Evolutionary conservation across 2,113 vertebrate species (phyloP), one percentile per base, ranked within the genome.

Genomic region (Grus americana): DNA sequence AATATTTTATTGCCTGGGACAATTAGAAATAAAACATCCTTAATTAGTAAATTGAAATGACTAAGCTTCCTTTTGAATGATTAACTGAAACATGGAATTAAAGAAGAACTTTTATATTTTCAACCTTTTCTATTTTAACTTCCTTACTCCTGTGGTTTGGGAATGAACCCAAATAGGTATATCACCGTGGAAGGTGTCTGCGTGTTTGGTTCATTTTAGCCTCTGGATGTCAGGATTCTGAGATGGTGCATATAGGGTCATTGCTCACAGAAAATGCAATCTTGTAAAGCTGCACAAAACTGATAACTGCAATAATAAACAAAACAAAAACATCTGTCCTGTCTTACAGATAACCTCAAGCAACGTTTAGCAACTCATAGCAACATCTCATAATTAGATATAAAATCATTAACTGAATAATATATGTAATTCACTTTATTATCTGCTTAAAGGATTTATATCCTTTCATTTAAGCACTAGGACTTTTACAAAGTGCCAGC

Each of bases 291-390:
- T 92, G 47, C 57, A 78, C 27, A 88, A 83, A 94, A 80, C 59
- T 3, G 23, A n/a, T 88, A 88, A 67, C 71, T 92, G 72, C 54
- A 95, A 95, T 81, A 93, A 93, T 91, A 92, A 95, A 86, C 79
- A 84, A 93, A 94, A 78, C 47, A 55, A 92, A 93, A 94, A 59
- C 92, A 93, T 94, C 93, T 96, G 92, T 86, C 5, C 38, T 83
- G 40, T 75, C 59, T 86, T 49, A 15, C 55, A 93, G 63, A 95
- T 80, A 94, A 88, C 95, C 86, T 88, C 79, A 81, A 94, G 88
- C 71, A 63, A 36, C 6, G 3, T 78, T 84, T 49, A 95, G 63
- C 50, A 91, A 68, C 46, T 26, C 49, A 57, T 68, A 85, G 61
- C 49, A 92, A 70, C 59, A 63, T 50, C 79, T 92, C 42, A 63